Conservation (phyloP, 2,797 vertebrate genomes). For the Tokudaia muenninki region DNA sequence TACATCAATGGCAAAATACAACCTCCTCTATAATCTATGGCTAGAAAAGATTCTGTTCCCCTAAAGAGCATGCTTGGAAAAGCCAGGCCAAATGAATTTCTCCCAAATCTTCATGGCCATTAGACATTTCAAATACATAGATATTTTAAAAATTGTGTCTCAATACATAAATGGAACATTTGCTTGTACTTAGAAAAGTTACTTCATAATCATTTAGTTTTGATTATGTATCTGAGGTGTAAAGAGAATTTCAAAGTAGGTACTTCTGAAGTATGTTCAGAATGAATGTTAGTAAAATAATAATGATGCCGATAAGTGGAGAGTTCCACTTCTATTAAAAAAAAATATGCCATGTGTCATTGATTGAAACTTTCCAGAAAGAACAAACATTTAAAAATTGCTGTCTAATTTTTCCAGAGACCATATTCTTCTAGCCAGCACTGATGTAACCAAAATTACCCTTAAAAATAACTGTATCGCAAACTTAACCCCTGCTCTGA, state of each 20-base stretch:
- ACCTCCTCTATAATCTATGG: not conserved
- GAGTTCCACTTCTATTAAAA: not conserved
- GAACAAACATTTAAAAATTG: not conserved
- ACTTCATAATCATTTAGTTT: slow-evolving; percentile 43
- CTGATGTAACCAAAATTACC: not conserved
- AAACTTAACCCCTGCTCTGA: not conserved
- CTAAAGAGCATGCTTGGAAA: slow-evolving; percentile 5
- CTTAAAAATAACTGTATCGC: not conserved
- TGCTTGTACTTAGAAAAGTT: not conserved
- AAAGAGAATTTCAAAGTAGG: slow-evolving; percentile 42
- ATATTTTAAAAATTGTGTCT: not conserved
- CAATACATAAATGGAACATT: not conserved
- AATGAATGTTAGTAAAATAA: slow-evolving; percentile 55
- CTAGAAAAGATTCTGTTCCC: slow-evolving; percentile 2
- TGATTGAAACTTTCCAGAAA: slow-evolving; percentile 20
- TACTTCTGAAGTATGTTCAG: slow-evolving; percentile 27
- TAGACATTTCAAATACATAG: not conserved
- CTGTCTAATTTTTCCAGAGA: not conserved
- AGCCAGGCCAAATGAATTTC: not conserved
- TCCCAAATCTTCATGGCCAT: not conserved
- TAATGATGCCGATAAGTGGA: slow-evolving; percentile 6
- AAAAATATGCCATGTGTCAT: not conserved
- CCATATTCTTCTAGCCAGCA: not conserved
- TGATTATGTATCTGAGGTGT: not conserved
- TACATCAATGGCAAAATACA: not conserved